These are phyloP conservation scores for Graptemys geographica DNA, from an alignment of 2,797 vertebrate species.

Conservation along the genomic window DNA sequence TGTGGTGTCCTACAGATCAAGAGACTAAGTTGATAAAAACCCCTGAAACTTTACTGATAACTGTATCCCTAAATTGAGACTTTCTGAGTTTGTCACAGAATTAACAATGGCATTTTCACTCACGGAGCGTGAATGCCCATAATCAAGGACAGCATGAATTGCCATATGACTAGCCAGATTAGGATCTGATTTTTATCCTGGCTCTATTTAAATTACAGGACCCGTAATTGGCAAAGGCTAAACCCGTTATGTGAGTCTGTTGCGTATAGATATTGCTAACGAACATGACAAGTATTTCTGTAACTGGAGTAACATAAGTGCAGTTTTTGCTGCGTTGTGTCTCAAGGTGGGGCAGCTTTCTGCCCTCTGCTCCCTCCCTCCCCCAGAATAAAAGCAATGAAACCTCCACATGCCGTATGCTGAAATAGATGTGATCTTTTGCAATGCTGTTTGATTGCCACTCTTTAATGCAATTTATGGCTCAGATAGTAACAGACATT, in stretches of 20 bases:
- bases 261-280: constrained; percentile 34
- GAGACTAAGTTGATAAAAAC: constrained; percentile 50
- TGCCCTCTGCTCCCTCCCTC: not conserved
- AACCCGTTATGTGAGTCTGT: not conserved
- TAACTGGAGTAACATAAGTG: constrained; percentile 25
- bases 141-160: not conserved
- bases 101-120: not conserved
- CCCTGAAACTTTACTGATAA: constrained; percentile 56
- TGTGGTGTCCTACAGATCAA: constrained; percentile 44
- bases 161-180: constrained; percentile 16
- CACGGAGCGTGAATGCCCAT: not conserved
- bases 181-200: constrained; percentile 51
- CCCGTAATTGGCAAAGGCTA: constrained; percentile 33
- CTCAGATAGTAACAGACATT: constrained; percentile 54
- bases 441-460: constrained; percentile 43
- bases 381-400: not conserved
- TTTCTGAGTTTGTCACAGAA: constrained; percentile 36
- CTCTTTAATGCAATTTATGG: constrained; percentile 72
- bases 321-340: not conserved
- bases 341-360: constrained; percentile 35
- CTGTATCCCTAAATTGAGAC: constrained; percentile 72
- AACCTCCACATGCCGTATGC: constrained; percentile 3
- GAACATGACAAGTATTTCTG: constrained; percentile 39
- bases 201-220: not conserved
- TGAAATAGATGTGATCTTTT: not conserved